These are phyloP conservation scores for Ectobius pallidus DNA, from an alignment of 2,888 invertebrate species.

Conservation along the genomic window DNA sequence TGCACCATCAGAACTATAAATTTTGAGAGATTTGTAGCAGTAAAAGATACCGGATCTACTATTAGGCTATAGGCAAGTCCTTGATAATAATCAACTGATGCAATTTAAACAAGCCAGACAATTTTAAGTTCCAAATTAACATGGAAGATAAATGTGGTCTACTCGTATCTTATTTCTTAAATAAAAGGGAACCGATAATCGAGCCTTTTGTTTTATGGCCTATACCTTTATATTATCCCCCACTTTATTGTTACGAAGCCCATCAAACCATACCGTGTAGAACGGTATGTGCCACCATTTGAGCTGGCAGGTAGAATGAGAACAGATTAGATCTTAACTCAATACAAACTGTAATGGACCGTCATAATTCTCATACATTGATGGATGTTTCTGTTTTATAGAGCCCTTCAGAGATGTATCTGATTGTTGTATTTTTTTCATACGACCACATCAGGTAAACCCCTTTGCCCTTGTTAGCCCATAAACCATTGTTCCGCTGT, in stretches of 20 bases:
- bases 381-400: constrained; percentile 10
- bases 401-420: not conserved
- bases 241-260: not conserved
- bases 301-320: not conserved
- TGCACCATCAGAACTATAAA: too few species aligned
- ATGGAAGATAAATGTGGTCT: too few species aligned
- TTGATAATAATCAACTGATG: too few species aligned
- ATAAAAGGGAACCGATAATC: not conserved
- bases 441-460: not conserved
- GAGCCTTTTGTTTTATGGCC: not conserved
- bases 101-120: too few species aligned
- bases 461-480: not conserved
- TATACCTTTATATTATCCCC: not conserved
- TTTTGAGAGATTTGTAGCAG: too few species aligned
- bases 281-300: not conserved
- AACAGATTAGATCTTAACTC: not conserved
- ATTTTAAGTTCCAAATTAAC: too few species aligned
- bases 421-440: not conserved
- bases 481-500: not conserved
- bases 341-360: not conserved
- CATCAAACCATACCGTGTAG: not conserved
- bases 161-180: too few species aligned
- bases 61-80: too few species aligned
- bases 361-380: constrained; percentile 8
- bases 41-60: too few species aligned